phyloP scores from a whole-genome alignment of 2,113 vertebrate genomes.

The Oreocharis arfaki region DNA sequence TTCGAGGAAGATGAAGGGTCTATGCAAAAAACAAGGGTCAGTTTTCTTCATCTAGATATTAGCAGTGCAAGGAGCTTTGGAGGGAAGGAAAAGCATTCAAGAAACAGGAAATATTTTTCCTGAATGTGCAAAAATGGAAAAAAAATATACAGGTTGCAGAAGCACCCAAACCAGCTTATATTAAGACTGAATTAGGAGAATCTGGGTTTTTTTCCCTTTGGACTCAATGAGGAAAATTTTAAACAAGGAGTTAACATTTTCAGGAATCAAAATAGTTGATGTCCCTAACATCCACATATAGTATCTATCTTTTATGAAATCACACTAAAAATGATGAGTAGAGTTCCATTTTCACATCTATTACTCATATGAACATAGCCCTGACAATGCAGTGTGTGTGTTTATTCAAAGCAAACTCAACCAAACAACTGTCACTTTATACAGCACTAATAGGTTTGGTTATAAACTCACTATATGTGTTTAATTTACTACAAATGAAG shows the following conservation, averaged over 20 bases:
- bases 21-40: background rate
- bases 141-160: background rate
- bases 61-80: background rate
- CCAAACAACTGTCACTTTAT: background rate
- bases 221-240: background rate
- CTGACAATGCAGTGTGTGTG: background rate
- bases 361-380: background rate
- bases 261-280: background rate
- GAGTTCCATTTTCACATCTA: slow-evolving; percentile 26
- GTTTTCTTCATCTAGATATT: background rate
- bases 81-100: background rate
- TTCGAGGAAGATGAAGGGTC: rapidly evolving
- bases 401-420: background rate
- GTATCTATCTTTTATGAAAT: background rate
- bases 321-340: background rate
- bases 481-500: slow-evolving; percentile 9
- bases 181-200: background rate
- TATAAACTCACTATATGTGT: background rate
- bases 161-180: background rate
- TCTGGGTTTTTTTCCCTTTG: background rate
- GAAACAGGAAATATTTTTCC: background rate
- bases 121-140: background rate
- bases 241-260: background rate
- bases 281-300: background rate
- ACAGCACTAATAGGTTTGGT: background rate